Percentiles rank a stretch among this genome's conserved stretches.
Conservation (phyloP, 2,888 invertebrate genomes). For the Hirtodrosophila trivittata region DNA sequence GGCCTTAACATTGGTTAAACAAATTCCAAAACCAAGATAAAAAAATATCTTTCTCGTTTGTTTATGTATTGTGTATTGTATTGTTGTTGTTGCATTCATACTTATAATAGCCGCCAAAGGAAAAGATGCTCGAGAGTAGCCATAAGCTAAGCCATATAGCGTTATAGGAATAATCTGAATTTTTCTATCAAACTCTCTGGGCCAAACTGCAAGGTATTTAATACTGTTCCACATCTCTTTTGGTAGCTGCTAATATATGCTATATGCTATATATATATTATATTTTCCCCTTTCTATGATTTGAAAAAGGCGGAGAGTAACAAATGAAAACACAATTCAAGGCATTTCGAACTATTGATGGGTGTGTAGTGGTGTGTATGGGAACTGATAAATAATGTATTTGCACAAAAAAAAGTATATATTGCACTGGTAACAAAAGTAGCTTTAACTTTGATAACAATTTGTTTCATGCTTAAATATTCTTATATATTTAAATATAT, state of each 20-base stretch:
- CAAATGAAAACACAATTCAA: neutral
- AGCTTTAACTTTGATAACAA: constrained; percentile 78
- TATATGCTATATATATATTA: no score
- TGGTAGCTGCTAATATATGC: no score
- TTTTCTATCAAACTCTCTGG: constrained; percentile 10
- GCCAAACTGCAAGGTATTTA: constrained; percentile 32
- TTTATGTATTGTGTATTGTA: no score
- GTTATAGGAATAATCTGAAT: constrained; percentile 8
- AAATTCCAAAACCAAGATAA: constrained; percentile 17
- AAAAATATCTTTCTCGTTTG: no score
- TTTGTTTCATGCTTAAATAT: constrained; percentile 65
- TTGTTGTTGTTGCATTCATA: no score
- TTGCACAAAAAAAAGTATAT: constrained; percentile 54
- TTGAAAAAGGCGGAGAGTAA: neutral
- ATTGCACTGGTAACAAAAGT: constrained; percentile 77
- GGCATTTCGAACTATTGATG: constrained; percentile 21
- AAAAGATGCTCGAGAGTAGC: constrained; percentile 9
- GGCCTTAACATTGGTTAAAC: constrained; percentile 46
- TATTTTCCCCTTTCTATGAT: no score
- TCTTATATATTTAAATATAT: constrained; percentile 52
- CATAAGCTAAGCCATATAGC: constrained; percentile 29
- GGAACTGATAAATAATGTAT: constrained; percentile 48
- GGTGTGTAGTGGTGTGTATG: constrained; percentile 10
- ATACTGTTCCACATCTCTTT: constrained; percentile 41
- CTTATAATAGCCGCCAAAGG: neutral